Conservation (phyloP, 2,113 vertebrate genomes). For the Rissa tridactyla region DNA sequence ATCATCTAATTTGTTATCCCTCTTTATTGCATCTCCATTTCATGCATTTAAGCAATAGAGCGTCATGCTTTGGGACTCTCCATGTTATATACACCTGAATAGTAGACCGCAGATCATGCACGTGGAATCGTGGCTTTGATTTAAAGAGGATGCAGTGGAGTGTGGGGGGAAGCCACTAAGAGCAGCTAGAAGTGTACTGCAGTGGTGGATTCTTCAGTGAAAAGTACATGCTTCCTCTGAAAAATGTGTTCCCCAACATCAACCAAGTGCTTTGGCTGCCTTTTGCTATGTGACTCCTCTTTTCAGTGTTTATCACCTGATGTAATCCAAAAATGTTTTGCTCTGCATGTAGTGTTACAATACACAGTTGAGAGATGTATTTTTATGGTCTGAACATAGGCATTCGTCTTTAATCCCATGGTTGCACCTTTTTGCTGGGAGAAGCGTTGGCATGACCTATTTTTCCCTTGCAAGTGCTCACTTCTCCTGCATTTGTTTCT, state of each 20-base stretch:
- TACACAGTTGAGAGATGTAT: not conserved
- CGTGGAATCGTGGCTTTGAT: not conserved
- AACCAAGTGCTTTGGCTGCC: not conserved
- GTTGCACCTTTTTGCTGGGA: not conserved
- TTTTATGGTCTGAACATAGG: not conserved
- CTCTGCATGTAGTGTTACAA: not conserved
- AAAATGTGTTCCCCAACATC: not conserved
- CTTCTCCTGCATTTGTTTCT: not conserved
- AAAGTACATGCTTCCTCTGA: not conserved
- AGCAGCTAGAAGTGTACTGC: not conserved
- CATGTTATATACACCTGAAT: not conserved
- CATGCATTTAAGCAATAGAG: not conserved
- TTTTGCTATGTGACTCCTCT: not conserved
- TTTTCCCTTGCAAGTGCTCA: constrained; percentile 8
- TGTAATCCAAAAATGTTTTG: not conserved
- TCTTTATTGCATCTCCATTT: not conserved
- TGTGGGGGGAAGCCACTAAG: not conserved
- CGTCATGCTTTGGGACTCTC: not conserved
- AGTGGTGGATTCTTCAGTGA: not conserved
- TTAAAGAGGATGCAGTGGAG: not conserved
- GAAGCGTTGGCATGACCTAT: constrained; percentile 10
- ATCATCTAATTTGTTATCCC: not conserved
- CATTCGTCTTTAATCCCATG: not conserved
- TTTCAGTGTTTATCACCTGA: not conserved
- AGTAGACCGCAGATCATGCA: not conserved